Conservation (phyloP, 2,113 vertebrate species). For the Octodon degus region DNA sequence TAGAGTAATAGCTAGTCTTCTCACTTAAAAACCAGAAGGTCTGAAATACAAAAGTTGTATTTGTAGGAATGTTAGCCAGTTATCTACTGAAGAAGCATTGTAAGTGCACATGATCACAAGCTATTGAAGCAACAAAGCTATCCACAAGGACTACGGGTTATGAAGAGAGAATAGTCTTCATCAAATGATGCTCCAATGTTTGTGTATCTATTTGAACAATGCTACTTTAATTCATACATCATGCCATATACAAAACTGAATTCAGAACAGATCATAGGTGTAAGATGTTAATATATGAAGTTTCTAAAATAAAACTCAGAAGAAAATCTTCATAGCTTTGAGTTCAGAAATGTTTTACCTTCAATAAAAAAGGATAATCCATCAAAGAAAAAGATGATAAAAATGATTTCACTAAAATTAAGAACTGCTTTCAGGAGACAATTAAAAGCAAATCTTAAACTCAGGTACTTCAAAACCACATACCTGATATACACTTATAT, state of each 20-base stretch:
- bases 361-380: background rate
- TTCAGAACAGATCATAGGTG: background rate
- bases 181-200: background rate
- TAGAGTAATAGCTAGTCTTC: background rate
- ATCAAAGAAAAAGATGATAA: background rate
- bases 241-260: background rate
- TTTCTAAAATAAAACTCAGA: background rate
- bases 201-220: background rate
- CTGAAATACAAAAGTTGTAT: slow-evolving; percentile 14
- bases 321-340: background rate
- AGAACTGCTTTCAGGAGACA: background rate
- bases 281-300: background rate
- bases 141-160: background rate
- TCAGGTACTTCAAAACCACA: background rate
- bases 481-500: background rate
- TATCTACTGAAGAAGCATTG: slow-evolving; percentile 1
- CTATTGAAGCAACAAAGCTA: background rate
- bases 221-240: background rate
- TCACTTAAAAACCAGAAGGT: background rate
- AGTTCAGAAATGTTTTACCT: background rate
- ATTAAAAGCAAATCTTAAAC: background rate
- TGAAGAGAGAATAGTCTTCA: background rate
- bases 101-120: background rate
- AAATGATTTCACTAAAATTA: background rate
- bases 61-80: background rate